Conservation (phyloP, 2,797 vertebrate species). For the Dryobates pubescens region DNA sequence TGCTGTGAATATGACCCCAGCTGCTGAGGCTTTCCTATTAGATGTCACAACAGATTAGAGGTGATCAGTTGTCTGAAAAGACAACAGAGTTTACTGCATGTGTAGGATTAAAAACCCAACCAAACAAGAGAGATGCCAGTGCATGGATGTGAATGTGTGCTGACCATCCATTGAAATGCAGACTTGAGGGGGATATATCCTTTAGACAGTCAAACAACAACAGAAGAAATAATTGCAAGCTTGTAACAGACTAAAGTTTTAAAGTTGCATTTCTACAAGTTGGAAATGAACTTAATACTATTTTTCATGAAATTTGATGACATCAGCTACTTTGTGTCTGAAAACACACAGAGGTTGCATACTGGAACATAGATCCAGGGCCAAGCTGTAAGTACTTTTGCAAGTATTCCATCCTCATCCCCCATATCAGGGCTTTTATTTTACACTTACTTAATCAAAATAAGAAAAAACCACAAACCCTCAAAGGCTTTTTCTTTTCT, state of each 20-base stretch:
- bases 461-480: not conserved
- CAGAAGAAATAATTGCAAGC: not conserved
- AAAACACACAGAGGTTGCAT: not conserved
- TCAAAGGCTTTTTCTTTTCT: not conserved
- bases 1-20: fast-evolving
- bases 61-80: not conserved
- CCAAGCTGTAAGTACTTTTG: not conserved
- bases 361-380: not conserved
- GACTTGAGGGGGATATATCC: not conserved
- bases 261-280: not conserved
- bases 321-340: not conserved
- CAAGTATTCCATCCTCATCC: not conserved
- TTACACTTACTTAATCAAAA: not conserved
- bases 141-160: not conserved
- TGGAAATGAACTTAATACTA: not conserved
- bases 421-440: not conserved
- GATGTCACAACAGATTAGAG: not conserved
- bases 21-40: not conserved
- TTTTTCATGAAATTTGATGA: not conserved
- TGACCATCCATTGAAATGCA: not conserved
- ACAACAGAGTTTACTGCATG: not conserved
- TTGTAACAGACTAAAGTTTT: not conserved
- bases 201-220: not conserved
- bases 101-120: not conserved
- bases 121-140: not conserved